Evolutionary conservation across 1,140 invertebrate genomes (phyloP).

Genomic region (Zeugodacus cucurbitae): DNA sequence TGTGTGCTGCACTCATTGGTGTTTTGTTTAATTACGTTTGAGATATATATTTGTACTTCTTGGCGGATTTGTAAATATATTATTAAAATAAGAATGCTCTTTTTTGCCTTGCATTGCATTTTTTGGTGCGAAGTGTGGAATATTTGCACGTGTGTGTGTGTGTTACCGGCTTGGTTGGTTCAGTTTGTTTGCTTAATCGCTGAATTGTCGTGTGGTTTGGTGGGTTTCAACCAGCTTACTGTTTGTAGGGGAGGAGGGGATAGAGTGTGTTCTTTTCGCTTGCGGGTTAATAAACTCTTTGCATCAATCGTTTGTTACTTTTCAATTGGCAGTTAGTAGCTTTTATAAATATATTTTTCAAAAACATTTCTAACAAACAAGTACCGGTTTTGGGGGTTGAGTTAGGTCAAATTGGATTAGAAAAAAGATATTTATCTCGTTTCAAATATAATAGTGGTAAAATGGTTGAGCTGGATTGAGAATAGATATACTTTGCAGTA

Average conservation of each 20-base stretch:
- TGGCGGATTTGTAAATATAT: slow-evolving; percentile 17
- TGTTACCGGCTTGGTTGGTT: not conserved
- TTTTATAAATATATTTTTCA: not conserved
- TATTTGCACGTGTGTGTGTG: not conserved
- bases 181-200: not conserved
- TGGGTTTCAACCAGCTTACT: not conserved
- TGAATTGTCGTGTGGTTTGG: not conserved
- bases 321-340: not conserved
- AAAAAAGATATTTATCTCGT: no score
- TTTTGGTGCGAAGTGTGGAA: not conserved
- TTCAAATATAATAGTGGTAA: no score
- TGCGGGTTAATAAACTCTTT: slow-evolving; percentile 5
- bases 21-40: not conserved
- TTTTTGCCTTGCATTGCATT: not conserved
- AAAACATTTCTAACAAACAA: no score
- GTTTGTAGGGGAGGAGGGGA: not conserved
- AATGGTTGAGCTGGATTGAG: no score
- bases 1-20: not conserved
- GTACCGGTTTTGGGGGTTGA: no score
- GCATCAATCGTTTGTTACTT: not conserved
- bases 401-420: no score
- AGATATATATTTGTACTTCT: not conserved
- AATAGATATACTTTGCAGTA: no score
- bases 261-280: not conserved
- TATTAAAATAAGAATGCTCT: not conserved